phyloP scores from a whole-genome alignment of 2,797 vertebrate species.

The Catostomus latipinnis region DNA sequence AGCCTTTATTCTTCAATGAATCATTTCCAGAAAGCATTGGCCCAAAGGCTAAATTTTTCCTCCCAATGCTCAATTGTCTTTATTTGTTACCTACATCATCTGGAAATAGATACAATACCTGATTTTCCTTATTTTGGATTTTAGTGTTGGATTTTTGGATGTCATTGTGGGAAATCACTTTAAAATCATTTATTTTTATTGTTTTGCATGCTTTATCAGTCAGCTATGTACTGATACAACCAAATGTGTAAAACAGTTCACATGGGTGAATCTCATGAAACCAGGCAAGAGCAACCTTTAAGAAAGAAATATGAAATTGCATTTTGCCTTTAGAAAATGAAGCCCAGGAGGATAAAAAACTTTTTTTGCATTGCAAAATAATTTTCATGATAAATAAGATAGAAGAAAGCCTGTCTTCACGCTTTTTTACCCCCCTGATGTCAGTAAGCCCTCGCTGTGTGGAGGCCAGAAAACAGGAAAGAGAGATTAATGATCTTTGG shows the following conservation, averaged over 20 bases:
- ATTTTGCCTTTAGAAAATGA: no score
- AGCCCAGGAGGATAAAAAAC: no score
- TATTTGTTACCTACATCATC: neutral
- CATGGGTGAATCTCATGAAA: no score
- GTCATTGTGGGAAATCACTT: neutral
- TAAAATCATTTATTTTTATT: neutral
- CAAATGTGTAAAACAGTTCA: no score
- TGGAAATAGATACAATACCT: neutral
- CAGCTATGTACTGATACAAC: neutral
- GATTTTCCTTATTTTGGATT: neutral
- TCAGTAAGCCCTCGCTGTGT: neutral
- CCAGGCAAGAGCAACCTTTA: no score
- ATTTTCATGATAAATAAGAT: neutral
- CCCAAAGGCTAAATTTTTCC: conserved; percentile 29
- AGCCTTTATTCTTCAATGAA: conserved; percentile 29
- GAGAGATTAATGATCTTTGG: neutral
- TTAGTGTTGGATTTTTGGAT: neutral
- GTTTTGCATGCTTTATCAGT: neutral
- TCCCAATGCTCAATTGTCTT: neutral
- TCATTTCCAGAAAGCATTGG: conserved; percentile 51
- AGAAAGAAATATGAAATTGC: no score
- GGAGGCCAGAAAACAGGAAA: conserved; percentile 1
- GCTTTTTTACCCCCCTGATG: conserved; percentile 2
- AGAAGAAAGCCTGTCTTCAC: conserved; percentile 48
- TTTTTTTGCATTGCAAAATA: no score